Evolutionary conservation across 2,797 vertebrate species (phyloP).

Genomic region (Cottoperca gobio): DNA sequence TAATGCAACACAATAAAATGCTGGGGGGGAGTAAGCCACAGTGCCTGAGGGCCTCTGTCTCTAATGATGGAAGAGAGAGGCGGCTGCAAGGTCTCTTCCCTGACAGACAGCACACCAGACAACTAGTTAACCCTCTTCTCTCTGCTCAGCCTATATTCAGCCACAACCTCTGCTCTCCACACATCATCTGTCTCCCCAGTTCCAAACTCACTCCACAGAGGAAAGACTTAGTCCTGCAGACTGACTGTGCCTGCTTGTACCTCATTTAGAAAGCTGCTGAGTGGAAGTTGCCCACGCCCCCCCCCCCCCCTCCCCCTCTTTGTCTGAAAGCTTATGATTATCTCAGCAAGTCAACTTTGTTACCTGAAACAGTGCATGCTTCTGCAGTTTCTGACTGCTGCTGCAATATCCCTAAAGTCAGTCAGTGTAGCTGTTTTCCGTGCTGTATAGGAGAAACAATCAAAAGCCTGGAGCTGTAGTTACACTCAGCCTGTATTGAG

Average conservation of each 20-base stretch:
- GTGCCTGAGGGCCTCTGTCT: slow-evolving; percentile 62
- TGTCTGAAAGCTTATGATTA: slow-evolving; percentile 68
- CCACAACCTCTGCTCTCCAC: slow-evolving; percentile 40
- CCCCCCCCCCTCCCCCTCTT: too few species aligned
- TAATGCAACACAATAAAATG: slow-evolving; percentile 69
- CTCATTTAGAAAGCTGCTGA: slow-evolving; percentile 66
- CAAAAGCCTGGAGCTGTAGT: slow-evolving; percentile 69
- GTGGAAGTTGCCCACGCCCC: slow-evolving; percentile 45
- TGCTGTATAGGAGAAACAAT: slow-evolving; percentile 57
- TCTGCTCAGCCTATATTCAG: slow-evolving; percentile 28
- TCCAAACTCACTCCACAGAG: slow-evolving; percentile 32
- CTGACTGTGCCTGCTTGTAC: slow-evolving; percentile 56
- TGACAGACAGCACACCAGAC: slow-evolving; percentile 68
- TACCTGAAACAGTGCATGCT: slow-evolving; percentile 61
- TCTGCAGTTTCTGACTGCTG: slow-evolving; percentile 57
- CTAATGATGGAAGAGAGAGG: slow-evolving; percentile 75
- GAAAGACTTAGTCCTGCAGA: slow-evolving; percentile 42
- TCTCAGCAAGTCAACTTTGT: slow-evolving; percentile 69
- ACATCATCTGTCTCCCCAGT: slow-evolving; percentile 32
- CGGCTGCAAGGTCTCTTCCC: slow-evolving; percentile 56
- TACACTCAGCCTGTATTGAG: slow-evolving; percentile 66
- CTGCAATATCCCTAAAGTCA: slow-evolving; percentile 44
- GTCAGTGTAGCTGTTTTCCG: slow-evolving; percentile 38
- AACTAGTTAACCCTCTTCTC: slow-evolving; percentile 64
- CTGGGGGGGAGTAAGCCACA: slow-evolving; percentile 55